These are phyloP conservation scores for Epicauta chinensis DNA, from an alignment of 1,140 invertebrate species.

Conservation along the genomic window DNA sequence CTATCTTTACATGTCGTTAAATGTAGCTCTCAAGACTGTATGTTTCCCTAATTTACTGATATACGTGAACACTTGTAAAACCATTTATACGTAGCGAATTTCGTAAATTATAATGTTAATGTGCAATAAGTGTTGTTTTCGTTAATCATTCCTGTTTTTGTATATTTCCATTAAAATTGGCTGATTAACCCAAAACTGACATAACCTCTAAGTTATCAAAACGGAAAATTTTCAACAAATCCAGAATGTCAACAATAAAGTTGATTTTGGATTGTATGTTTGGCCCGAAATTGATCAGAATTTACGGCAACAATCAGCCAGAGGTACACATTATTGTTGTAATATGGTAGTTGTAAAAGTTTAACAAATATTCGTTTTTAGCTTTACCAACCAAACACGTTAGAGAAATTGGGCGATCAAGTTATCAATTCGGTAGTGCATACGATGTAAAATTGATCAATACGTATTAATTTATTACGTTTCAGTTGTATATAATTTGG, in stretches of 20 bases:
- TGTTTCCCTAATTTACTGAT: too few relatives aligned
- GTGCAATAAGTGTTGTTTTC: too few relatives aligned
- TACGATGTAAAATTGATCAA: constrained; percentile 9
- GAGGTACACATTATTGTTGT: constrained; percentile 27
- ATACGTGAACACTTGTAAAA: too few relatives aligned
- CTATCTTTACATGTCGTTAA: too few relatives aligned
- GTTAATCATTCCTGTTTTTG: too few relatives aligned
- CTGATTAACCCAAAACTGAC: too few relatives aligned
- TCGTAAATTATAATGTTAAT: too few relatives aligned
- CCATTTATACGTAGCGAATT: too few relatives aligned
- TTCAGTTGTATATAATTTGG: constrained; percentile 58
- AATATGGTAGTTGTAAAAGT: constrained; percentile 23
- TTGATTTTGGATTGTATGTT: constrained; percentile 49
- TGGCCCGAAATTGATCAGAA: constrained; percentile 58
- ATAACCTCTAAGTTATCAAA: too few relatives aligned
- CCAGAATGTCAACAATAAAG: constrained; percentile 30
- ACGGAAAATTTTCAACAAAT: too few relatives aligned
- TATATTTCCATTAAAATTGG: too few relatives aligned
- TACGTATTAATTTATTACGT: constrained; percentile 20
- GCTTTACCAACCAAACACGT: constrained; percentile 58
- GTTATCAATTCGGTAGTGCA: constrained; percentile 58
- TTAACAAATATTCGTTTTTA: constrained; percentile 37
- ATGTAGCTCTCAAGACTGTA: too few relatives aligned
- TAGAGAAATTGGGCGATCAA: constrained; percentile 68
- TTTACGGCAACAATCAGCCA: constrained; percentile 49